Percentiles rank a stretch among this genome's conserved stretches.
Conservation (phyloP, 2,113 vertebrate species). For the Poecilia latipinna region DNA sequence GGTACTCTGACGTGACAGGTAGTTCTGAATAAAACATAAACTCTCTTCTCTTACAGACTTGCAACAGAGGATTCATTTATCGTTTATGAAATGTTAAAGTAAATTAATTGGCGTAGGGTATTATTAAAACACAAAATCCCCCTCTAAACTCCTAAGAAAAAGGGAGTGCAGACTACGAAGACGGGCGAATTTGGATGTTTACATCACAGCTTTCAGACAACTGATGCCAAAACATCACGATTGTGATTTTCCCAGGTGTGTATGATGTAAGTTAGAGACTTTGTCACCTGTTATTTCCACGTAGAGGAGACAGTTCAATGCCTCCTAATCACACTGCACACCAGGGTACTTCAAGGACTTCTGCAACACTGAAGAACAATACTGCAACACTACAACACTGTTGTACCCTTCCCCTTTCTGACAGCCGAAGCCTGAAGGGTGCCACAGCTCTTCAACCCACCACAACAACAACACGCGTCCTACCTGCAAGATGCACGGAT, state of each 20-base stretch:
- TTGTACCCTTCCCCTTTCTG: not conserved
- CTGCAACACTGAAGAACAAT: constrained; percentile 7
- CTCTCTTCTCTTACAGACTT: not conserved
- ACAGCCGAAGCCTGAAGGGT: not conserved
- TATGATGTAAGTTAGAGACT: not conserved
- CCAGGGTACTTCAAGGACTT: constrained; percentile 46
- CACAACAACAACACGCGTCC: not conserved
- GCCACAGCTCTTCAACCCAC: not conserved
- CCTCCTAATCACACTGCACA: constrained; percentile 1
- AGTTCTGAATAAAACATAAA: not conserved
- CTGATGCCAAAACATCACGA: not conserved
- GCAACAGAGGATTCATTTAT: not conserved
- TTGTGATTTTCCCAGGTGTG: not conserved
- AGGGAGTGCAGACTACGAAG: not conserved
- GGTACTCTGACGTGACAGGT: not conserved
- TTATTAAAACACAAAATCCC: no score
- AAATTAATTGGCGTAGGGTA: no score
- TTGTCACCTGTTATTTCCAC: not conserved
- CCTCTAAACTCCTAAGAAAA: not conserved
- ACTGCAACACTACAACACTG: not conserved
- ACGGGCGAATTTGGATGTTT: not conserved
- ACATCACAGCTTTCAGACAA: not conserved
- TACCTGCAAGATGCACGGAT: constrained; percentile 90
- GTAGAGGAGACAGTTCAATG: constrained; percentile 15
- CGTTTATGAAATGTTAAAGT: not conserved